Base-by-base conservation (phyloP, 2,888 invertebrate species). In the Apodemia mormo region DNA sequence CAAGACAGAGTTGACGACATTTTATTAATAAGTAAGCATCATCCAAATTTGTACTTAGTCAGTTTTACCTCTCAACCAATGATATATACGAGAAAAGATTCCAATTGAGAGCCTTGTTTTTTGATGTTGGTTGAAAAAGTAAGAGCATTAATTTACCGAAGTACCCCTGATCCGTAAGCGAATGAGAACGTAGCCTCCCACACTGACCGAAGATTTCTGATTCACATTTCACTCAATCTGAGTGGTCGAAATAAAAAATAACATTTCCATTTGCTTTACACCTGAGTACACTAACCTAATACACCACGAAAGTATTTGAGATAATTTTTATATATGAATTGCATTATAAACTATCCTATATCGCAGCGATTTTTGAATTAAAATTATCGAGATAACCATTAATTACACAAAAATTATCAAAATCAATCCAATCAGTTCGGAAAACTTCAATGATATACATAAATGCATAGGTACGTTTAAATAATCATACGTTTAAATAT, bases 261-360 rank as follows among this genome's bases (percentile, higher is more conserved):
- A 75, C 73, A 72, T 73, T 70, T 70, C 71, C 76, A 75, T 76
- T 79, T 77, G 79, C 76, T 79, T 75, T 79, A 79, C 81, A 80
- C 85, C 85, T 82, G 67, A 82, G 80, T 61, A 67, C 69, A 73
- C 80, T 83, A 82, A 84, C 85, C 84, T 78, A 76, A 81, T 78
- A 75, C 78, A 76, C 75, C 74, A 74, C 76, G 78, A 77, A 76
- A 78, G 75, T 84, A 85, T 87, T 88, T 86, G 86, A 49, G 14
- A 49, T 14, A 49, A 14, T 22, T 22, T 22, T 14, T 49, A 49
- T 14, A 14, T 3, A 2, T 14, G 49, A 4, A 14, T 49, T 49
- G 14, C 33, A 33, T 10, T 6, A 1, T 12, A 64, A 33, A 0
- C 33, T 30, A 9, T 9, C 1, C 12, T 65, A 43, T 65, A 45